Evolutionary conservation across 2,888 invertebrate genomes (phyloP), one percentile per base, ranked within the genome.

Genomic region (Biston stratarius): DNA sequence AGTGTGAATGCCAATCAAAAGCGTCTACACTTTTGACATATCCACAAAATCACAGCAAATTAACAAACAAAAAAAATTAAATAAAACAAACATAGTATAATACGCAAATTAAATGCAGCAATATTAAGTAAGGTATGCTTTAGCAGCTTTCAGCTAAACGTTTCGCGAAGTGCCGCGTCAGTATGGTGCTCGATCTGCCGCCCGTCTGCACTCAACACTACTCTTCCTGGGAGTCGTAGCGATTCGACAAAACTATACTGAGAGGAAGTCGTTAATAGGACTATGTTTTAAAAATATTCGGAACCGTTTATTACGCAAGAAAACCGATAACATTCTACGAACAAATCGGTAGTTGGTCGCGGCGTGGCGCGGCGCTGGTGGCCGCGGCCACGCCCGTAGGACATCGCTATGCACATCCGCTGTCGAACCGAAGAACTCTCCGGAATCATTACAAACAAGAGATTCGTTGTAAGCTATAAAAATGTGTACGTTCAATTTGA

Each of bases 391-490:
- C 55, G 40, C 61, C 15, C 58, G 48, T 69, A 77, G 84, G 86
- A 86, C 78, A 83, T 87, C 88, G 93, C 92, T 92, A 83, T 85
- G 93, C 93, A 90, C 91, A 89, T 83, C 87, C 88, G 76, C 77
- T 76, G 77, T 81, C 76, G 78, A 77, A 83, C 76, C 79, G 80
- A 82, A 80, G 76, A 79, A 81, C 79, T 81, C 82, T 76, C 80
- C 78, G 82, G 81, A 77, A 80, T 74, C 72, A 79, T 78, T 82
- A 81, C 77, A 80, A 81, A 78, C 79, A 83, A 83, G 92, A 93
- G 92, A 93, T 92, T 92, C 92, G 89, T 87, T 90, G 88, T 88
- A 81, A 83, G 80, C 77, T 76, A 80, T 77, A 80, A 77, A 81
- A 75, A 77, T 24, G 76, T 76, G 78, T 80, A 77, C 72, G 72